Conservation (phyloP, 2,797 vertebrate species). For the Myripristis jacobus region DNA sequence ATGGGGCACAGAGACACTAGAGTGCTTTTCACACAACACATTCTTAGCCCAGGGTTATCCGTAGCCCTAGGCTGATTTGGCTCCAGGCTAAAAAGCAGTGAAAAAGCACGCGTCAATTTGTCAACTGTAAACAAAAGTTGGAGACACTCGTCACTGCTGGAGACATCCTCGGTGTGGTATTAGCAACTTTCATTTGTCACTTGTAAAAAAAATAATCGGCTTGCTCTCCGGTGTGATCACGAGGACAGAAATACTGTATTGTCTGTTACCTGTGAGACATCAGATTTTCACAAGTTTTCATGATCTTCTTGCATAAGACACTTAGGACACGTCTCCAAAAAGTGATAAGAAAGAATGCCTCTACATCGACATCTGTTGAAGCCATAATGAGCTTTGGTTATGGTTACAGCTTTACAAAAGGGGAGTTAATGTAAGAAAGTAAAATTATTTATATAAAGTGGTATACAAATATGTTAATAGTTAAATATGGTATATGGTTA, state of each 20-base stretch:
- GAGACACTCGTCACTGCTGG: constrained; percentile 17
- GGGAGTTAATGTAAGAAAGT: too few species aligned
- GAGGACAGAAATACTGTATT: not conserved
- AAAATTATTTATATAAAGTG: too few species aligned
- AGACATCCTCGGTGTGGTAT: constrained; percentile 17
- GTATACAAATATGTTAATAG: too few species aligned
- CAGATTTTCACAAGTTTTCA: not conserved
- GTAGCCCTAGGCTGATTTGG: constrained; percentile 63
- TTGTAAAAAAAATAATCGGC: not conserved
- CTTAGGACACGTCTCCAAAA: not conserved
- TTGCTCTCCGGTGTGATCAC: constrained; percentile 32
- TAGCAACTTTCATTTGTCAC: constrained; percentile 32
- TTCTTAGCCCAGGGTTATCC: constrained; percentile 66
- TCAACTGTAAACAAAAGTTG: constrained; percentile 54
- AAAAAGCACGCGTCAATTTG: constrained; percentile 49
- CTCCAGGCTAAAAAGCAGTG: constrained; percentile 48
- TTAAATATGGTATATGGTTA: too few species aligned
- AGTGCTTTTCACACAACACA: constrained; percentile 51
- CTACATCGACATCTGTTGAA: too few species aligned
- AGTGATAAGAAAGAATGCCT: not conserved
- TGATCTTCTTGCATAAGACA: not conserved
- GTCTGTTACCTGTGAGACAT: not conserved
- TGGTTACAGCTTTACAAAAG: too few species aligned
- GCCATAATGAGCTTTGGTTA: too few species aligned
- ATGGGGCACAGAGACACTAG: constrained; percentile 38